Conservation (phyloP, 2,113 vertebrate genomes). For the Rhynchopsitta pachyrhyncha region DNA sequence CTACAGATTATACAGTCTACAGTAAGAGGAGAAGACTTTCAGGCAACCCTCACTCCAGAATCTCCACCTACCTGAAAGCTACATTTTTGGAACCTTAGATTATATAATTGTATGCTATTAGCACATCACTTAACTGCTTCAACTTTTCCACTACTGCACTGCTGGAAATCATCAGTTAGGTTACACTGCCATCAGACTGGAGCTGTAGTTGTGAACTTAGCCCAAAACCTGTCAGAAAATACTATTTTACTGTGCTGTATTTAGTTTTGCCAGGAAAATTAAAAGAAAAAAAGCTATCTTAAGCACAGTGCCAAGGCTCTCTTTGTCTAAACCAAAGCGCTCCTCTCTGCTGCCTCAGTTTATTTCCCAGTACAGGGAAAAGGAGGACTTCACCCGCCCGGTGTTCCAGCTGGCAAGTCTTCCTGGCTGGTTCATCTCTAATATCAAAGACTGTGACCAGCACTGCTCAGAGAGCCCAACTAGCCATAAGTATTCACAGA, state of each 20-base stretch:
- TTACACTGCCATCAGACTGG: not conserved
- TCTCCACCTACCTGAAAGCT: not conserved
- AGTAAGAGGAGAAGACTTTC: not conserved
- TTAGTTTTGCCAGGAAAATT: not conserved
- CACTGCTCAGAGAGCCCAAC: not conserved
- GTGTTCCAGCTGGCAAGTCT: not conserved
- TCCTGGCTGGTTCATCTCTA: not conserved
- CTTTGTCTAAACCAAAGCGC: not conserved
- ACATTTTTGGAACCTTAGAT: not conserved
- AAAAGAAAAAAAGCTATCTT: not conserved
- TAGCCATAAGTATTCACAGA: not conserved
- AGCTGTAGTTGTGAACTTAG: not conserved
- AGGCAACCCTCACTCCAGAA: not conserved
- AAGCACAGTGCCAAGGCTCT: not conserved
- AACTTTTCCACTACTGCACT: not conserved
- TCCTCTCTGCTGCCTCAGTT: not conserved
- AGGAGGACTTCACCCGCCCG: not conserved
- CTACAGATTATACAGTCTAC: not conserved
- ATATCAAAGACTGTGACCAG: not conserved
- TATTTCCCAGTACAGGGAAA: not conserved
- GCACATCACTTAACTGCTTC: not conserved
- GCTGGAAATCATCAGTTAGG: not conserved
- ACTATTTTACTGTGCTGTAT: not conserved
- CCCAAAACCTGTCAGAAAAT: not conserved
- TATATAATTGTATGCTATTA: not conserved